A percentile compares a stretch with the other conserved stretches of the same genome.
Evolutionary conservation across 2,797 vertebrate species (phyloP).

Genomic region (Argya squamiceps): DNA sequence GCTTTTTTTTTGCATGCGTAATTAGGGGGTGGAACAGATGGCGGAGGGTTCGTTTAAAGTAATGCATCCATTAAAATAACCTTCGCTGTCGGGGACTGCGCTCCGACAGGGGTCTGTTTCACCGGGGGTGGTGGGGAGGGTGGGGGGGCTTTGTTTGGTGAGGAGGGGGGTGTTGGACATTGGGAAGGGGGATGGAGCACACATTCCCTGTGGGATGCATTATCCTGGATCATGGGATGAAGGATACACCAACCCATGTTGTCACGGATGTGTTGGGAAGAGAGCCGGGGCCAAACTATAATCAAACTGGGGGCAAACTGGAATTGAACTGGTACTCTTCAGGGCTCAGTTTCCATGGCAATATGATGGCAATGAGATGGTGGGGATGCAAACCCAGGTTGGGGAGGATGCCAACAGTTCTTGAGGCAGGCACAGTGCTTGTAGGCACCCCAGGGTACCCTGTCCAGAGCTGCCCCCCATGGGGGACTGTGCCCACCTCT

Average conservation of each 20-base stretch:
- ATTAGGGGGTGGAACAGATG: constrained; percentile 83
- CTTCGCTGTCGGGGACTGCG: constrained; percentile 77
- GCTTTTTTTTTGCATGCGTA: constrained; percentile 77
- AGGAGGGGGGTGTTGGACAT: background rate
- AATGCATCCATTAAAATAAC: constrained; percentile 84
- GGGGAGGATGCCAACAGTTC: background rate
- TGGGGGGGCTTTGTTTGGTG: background rate
- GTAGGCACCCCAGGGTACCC: background rate
- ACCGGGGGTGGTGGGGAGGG: background rate
- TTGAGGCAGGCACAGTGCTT: background rate
- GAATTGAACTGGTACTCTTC: background rate
- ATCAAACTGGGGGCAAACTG: background rate
- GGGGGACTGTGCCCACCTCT: background rate
- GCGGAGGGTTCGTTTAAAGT: constrained; percentile 81
- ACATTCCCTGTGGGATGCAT: background rate
- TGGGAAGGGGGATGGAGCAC: background rate
- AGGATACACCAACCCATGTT: background rate
- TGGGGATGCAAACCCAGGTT: background rate
- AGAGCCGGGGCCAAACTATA: background rate
- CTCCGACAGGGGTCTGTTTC: constrained; percentile 61
- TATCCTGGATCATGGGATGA: background rate
- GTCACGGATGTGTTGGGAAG: background rate
- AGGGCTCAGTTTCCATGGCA: constrained; percentile 51
- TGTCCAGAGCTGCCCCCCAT: background rate
- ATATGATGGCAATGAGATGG: background rate